Evolutionary conservation across 2,797 vertebrate genomes (phyloP).

Genomic region (Lutjanus argentimaculatus): DNA sequence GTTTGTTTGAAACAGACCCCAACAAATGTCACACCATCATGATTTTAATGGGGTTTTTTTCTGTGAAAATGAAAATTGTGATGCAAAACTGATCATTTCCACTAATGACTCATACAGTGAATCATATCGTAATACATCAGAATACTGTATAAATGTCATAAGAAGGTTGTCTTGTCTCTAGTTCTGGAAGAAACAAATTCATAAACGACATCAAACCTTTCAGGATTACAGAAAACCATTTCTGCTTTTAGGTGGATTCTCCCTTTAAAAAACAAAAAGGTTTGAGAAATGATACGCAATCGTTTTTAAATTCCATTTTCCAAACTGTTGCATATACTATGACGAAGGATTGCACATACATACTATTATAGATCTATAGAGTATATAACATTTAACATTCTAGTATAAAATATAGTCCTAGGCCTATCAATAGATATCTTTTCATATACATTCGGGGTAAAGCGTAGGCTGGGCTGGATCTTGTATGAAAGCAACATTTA

Average conservation of each 20-base stretch:
- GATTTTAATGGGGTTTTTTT: neutral
- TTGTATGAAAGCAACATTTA: conserved; percentile 59
- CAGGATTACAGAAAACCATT: neutral
- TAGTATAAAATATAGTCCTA: conserved; percentile 81
- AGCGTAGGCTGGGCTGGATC: conserved; percentile 74
- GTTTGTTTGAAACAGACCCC: too few species aligned
- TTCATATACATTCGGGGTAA: conserved; percentile 82
- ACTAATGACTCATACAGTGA: too few species aligned
- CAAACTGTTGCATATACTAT: conserved; percentile 79
- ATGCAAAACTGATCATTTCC: too few species aligned
- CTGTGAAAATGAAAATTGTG: too few species aligned
- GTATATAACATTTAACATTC: conserved; percentile 73
- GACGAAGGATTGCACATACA: conserved; percentile 85
- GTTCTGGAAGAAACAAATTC: neutral
- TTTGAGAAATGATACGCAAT: conserved; percentile 48
- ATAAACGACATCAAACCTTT: neutral
- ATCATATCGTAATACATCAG: too few species aligned
- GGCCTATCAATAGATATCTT: conserved; percentile 70
- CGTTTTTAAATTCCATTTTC: conserved; percentile 49
- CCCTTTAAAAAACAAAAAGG: conserved; percentile 53
- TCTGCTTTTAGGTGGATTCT: conserved; percentile 62
- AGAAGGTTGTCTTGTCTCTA: neutral
- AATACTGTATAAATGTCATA: too few species aligned
- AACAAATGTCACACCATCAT: too few species aligned
- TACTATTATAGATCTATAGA: conserved; percentile 78